A percentile compares a stretch with the other conserved stretches of the same genome.
Conservation (phyloP, 1,140 invertebrate species). For the Diachasmimorpha longicaudata region DNA sequence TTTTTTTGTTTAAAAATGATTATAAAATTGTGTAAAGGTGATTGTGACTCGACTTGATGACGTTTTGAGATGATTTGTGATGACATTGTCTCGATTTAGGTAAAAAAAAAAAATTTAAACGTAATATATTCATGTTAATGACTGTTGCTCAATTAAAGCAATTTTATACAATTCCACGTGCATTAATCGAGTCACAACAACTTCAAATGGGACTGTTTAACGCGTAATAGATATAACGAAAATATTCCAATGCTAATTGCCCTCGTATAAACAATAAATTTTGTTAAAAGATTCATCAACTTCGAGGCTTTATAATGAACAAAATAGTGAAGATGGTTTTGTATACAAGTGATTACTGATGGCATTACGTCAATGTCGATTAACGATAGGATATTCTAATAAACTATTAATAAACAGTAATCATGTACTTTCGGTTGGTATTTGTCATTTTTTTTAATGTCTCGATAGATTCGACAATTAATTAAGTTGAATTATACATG, state of each 20-base stretch:
- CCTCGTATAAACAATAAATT: not conserved
- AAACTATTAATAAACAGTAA: not conserved
- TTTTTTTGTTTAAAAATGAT: not conserved
- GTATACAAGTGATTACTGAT: not conserved
- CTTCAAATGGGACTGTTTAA: not conserved
- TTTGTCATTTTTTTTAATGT: not conserved
- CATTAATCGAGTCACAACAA: not conserved
- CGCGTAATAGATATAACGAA: not conserved
- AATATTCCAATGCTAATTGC: not conserved
- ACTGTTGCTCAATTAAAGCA: not conserved
- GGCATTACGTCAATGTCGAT: not conserved
- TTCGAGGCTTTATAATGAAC: not conserved
- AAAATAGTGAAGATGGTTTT: not conserved
- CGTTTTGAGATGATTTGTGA: not conserved
- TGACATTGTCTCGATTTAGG: not conserved
- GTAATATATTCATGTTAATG: not conserved
- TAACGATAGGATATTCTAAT: not conserved
- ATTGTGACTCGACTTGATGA: not conserved
- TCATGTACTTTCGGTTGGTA: not conserved
- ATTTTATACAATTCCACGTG: conserved; percentile 3
- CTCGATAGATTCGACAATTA: not conserved
- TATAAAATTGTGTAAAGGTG: not conserved
- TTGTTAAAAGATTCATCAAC: not conserved
- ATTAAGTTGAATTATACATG: not conserved
- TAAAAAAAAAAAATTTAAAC: not conserved